Evolutionary conservation across 2,797 vertebrate species (phyloP), one percentile per base, ranked within the genome.

Genomic region (Rhinophrynus dorsalis): DNA sequence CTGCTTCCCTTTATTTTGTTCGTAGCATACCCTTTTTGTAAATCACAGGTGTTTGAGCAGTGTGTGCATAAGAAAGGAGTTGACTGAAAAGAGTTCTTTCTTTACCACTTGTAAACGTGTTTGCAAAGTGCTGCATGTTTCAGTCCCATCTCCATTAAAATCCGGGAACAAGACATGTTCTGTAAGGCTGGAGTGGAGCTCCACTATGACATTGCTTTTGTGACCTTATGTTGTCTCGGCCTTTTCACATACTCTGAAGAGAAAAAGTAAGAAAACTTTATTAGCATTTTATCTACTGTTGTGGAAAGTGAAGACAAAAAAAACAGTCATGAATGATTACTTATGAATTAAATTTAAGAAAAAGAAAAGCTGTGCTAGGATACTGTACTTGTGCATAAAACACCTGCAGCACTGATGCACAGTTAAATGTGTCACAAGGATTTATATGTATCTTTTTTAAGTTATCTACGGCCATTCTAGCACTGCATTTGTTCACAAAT

Each of bases 131-230:
- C 88, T 90, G 89, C 87, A 88, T 86, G 90, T 82, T 68, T 92
- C 90, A 74, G 87, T 86, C 86, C 78, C 81, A 93, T 93, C 92
- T 93, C 91, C 89, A 94, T 95, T 92, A 94, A 90, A 89, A 89
- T 82, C 80, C 80, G 82, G 81, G 67, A 82, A 90, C 86, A 91
- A 89, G 82, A 81, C 84, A 77, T 81, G 78, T 79, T 86, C 86
- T 88, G 83, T 89, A 81, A 68, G 80, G 75, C 78, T 78, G 76
- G 72, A 74, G 79, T 60, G 74, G 80, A 83, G 82, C 62, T 2
- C 37, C 67, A 74, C 86, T 86, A 84, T 86, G 87, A 88, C 86
- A 90, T 89, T 67, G 76, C 78, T 89, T 88, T 88, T 90, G 86
- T 86, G 90, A 88, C 85, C 79, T 81, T 17, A 80, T 70, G 92